phyloP scores from a whole-genome alignment of 2,888 invertebrate species.

The Nymphalis polychloros region DNA sequence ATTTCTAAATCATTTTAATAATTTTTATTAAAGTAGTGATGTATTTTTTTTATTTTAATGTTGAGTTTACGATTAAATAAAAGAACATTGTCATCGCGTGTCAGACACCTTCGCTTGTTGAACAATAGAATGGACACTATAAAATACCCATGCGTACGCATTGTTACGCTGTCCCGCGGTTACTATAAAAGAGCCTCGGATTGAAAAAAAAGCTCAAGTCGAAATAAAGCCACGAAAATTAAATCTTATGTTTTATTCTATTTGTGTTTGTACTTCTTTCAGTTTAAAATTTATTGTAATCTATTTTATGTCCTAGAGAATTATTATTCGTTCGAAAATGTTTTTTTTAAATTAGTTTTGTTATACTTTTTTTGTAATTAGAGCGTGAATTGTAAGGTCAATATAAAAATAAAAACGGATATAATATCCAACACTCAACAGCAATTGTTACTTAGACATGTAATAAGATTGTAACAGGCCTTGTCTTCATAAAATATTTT shows the following conservation, averaged over 20 bases:
- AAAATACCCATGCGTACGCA: slow-evolving; percentile 50
- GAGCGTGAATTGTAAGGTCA: slow-evolving; percentile 35
- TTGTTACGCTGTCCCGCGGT: slow-evolving; percentile 37
- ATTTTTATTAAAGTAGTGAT: neutral
- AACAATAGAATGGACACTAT: slow-evolving; percentile 54
- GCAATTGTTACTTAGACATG: neutral
- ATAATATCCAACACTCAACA: slow-evolving; percentile 1
- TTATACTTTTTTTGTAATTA: slow-evolving; percentile 19
- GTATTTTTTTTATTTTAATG: neutral
- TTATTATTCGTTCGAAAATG: neutral
- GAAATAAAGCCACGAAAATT: neutral
- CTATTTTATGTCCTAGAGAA: neutral
- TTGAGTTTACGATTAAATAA: slow-evolving; percentile 13
- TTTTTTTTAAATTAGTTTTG: neutral
- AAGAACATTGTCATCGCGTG: slow-evolving; percentile 32
- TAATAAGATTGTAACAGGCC: slow-evolving; percentile 4
- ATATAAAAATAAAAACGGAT: slow-evolving; percentile 4
- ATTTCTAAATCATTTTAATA: neutral
- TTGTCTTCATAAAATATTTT: neutral
- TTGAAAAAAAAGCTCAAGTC: slow-evolving; percentile 30
- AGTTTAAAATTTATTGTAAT: neutral
- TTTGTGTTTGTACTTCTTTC: neutral
- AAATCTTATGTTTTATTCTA: too few species aligned
- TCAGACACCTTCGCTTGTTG: slow-evolving; percentile 36
- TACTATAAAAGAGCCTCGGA: slow-evolving; percentile 43